Evolutionary conservation across 37 sponge, comb jelly and placozoan species (phyloP).

Genomic region (Crambe crambe): DNA sequence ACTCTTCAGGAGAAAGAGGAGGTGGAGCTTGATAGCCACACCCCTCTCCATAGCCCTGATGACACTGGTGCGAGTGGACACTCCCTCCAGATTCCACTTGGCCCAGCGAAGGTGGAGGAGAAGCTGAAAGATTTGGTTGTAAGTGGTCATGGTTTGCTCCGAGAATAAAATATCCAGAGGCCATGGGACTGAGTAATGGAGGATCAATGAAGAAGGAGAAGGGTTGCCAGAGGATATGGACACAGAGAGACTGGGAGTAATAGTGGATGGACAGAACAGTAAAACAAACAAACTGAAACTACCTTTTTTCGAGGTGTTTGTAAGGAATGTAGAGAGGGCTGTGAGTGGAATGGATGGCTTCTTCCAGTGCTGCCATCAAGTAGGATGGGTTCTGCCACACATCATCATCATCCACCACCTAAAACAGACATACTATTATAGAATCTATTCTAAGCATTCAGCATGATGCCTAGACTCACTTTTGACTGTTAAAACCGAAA

Average conservation of each 20-base stretch:
- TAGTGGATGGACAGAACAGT: background rate
- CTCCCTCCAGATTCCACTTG: conserved; percentile 61
- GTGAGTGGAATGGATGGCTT: conserved; percentile 26
- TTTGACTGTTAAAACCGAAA: too few species aligned
- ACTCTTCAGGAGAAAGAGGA: conserved; percentile 40
- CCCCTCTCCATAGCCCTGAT: background rate
- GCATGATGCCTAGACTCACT: too few species aligned
- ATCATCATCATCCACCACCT: background rate
- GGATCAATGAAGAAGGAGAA: conserved; percentile 21
- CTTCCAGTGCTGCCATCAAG: conserved; percentile 52
- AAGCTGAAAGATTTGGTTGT: conserved; percentile 50
- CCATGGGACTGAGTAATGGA: conserved; percentile 54
- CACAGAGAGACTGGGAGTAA: background rate
- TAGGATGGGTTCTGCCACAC: conserved; percentile 42
- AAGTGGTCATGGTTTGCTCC: conserved; percentile 25
- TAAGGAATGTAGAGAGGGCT: background rate
- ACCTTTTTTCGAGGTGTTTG: conserved; percentile 28
- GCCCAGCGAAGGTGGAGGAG: conserved; percentile 68
- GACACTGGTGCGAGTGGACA: background rate
- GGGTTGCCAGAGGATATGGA: conserved; percentile 5
- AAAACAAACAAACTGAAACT: background rate
- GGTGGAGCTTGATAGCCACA: conserved; percentile 19
- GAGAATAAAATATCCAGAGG: conserved; percentile 48
- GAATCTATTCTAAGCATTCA: too few species aligned
- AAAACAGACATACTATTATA: too few species aligned